These are phyloP conservation scores for Pampusana beccarii DNA, from an alignment of 2,113 vertebrate genomes.

Conservation along the genomic window DNA sequence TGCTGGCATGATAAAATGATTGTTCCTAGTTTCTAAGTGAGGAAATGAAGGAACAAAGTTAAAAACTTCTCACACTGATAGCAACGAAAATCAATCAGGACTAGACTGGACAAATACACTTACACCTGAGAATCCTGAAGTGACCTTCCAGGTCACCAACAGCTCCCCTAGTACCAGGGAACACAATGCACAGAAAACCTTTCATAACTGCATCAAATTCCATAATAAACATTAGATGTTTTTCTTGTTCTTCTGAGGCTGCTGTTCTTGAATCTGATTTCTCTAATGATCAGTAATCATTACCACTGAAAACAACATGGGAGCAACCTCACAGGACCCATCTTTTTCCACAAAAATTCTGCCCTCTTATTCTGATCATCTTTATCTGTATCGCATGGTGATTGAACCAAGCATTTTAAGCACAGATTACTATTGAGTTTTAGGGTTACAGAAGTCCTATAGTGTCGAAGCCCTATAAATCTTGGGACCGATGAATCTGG, in stretches of 20 bases:
- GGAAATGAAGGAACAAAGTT: not conserved
- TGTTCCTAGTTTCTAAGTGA: not conserved
- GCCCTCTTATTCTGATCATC: not conserved
- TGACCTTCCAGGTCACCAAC: not conserved
- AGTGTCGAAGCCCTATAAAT: not conserved
- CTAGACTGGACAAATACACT: not conserved
- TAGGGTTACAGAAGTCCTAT: not conserved
- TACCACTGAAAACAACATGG: not conserved
- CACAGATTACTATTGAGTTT: not conserved
- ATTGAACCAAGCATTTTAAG: not conserved
- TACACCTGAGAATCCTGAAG: not conserved
- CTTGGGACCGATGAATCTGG: not conserved
- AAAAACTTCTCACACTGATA: not conserved
- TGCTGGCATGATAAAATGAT: not conserved
- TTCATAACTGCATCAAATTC: not conserved
- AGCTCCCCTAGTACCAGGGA: not conserved
- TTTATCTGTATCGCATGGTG: not conserved
- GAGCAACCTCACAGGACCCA: not conserved
- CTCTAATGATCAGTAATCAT: not conserved
- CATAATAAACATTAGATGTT: not conserved
- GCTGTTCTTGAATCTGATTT: not conserved
- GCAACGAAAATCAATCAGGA: not conserved
- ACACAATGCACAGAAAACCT: not conserved
- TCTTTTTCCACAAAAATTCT: not conserved
- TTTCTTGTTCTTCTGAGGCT: not conserved